Evolutionary conservation across 2,888 invertebrate genomes (phyloP), one percentile per base, ranked within the genome.

Genomic region (Melolontha melolontha): DNA sequence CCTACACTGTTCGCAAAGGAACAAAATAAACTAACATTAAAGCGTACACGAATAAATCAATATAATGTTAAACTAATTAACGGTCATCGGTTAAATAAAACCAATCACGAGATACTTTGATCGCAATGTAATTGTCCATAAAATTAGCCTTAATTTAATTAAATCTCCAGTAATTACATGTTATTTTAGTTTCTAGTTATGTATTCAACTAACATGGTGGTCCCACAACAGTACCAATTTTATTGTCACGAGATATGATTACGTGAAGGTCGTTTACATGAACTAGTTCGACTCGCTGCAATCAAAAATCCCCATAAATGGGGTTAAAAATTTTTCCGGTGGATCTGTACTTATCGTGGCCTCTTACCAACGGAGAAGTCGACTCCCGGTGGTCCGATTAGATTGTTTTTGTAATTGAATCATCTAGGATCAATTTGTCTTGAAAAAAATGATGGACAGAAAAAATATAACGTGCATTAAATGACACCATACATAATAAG

Each of bases 171-270:
- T 71, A 69, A 71, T 71, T 71, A 71, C 11, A 67, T 67, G 50
- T 71, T 65, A 69, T 65, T 65, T 71, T 40, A 12, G 29, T 68
- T 63, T 63, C 41, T 71, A 67, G 62, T 69, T 71, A 64, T 67
- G 71, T 59, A 65, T 67, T 63, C 64, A 69, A 59, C 65, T 64
- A 59, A 39, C 68, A 70, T 65, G 72, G 72, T 72, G 72, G 72
- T 72, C 72, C 64, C 12, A 34, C 49, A 34, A 34, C 49, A 34
- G 65, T 69, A 70, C 70, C 69, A 69, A 68, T 72, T 67, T 69
- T 68, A 66, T 66, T 70, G 70, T 71, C 71, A 68, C 68, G 67
- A 71, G 55, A 64, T 65, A 66, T 71, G 71, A 72, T 72, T 71
- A 72, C 66, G 70, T 50, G 39, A 63, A 42, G 42, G 14, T 51